Evolutionary conservation across 35 echinoderm and acorn worm genomes (phyloP), one percentile per base, ranked within the genome.

Genomic region (Ophioderma brevispina): DNA sequence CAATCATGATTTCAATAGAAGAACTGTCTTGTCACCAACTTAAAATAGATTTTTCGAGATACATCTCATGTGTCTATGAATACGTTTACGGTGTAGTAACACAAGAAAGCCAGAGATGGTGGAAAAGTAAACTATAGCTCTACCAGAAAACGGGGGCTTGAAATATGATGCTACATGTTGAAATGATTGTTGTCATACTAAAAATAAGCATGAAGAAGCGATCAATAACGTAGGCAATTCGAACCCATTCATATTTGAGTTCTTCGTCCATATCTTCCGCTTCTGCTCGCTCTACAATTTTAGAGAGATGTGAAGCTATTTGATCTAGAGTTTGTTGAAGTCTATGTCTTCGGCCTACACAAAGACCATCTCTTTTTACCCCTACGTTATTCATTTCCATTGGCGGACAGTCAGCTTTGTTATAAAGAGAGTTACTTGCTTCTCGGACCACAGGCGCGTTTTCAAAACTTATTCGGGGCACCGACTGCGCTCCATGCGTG

Each of bases 141-240:
- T 91, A 92, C 35, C 38, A 43, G 75, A 92, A 80, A 15, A 77
- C 28, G 10, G 90, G 55, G 15, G 83, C 87, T 76, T 94, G 87
- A 15, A 95, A 75, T 35, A 95, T 75, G 39, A 95, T 91, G 35
- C 70, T 78, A n/a, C 76, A 41, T 14, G 93, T 94, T 40, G 88
- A 55, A 56, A 95, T 86, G 38, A 87, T 21, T 38, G 93, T 95
- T 55, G 78, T 87, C 5, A 95, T 33, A 33, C 93, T 84, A 40
- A 95, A 95, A 31, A 87, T 31, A 77, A 82, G 89, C 89, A 98
- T 76, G 32, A 94, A 94, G 50, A 98, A 82, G 34, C 96, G 86
- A 75, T 98, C 96, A 37, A 94, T 39, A 31, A 98, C 82, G 31
- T 91, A 91, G 13, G 92, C 96, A 35, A 98, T 92, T 77, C 90